Evolutionary conservation across 2,888 invertebrate genomes (phyloP).

Genomic region (Drosophila melanosoma): DNA sequence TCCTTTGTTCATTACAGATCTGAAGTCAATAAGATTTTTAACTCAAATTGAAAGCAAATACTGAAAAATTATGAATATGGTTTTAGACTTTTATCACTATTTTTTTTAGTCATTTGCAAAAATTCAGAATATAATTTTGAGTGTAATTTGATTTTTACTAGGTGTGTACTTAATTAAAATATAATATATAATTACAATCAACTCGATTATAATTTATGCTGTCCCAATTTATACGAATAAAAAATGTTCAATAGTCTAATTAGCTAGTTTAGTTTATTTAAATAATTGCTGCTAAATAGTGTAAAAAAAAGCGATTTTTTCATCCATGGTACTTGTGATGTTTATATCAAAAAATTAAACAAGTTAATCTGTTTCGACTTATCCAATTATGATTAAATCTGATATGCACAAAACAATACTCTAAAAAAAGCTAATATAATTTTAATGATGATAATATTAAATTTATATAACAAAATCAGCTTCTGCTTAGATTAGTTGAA

Average conservation of each 20-base stretch:
- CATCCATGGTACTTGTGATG: too few species aligned
- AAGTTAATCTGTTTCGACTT: background rate
- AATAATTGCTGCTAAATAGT: background rate
- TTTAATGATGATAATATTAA: background rate
- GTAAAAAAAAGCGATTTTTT: background rate
- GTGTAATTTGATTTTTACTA: background rate
- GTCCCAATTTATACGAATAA: background rate
- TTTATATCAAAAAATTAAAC: background rate
- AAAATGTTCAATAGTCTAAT: background rate
- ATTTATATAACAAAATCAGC: background rate
- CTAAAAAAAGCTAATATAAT: background rate
- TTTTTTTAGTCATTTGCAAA: background rate
- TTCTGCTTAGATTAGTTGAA: slow-evolving; percentile 1
- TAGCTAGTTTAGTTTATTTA: too few species aligned
- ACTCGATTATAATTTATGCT: background rate
- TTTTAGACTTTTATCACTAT: too few species aligned
- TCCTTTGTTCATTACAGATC: background rate
- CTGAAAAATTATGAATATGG: background rate
- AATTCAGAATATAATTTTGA: background rate
- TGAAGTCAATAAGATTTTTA: background rate
- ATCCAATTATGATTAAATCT: background rate
- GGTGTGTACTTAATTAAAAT: background rate
- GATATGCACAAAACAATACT: background rate
- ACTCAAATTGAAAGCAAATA: background rate
- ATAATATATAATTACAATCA: background rate